A percentile compares a stretch with the other conserved stretches of the same genome.
Conservation (phyloP, 2,888 invertebrate species). For the Platycnemis pennipes region DNA sequence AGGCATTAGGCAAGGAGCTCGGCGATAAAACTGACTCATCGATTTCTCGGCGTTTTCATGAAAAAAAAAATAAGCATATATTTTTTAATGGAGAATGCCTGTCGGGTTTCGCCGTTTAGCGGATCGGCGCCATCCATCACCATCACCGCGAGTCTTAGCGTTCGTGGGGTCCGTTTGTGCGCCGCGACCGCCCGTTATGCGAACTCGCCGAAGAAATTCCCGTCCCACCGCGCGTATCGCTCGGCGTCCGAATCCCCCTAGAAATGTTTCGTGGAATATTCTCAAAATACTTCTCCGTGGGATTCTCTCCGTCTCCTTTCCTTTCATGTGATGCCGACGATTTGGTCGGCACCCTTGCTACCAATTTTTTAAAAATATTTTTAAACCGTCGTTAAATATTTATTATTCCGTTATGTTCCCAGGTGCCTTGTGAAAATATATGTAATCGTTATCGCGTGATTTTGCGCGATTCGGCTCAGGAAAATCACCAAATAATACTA, state of each 20-base stretch:
- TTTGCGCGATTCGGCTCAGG: no score
- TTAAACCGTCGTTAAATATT: background rate
- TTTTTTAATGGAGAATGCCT: background rate
- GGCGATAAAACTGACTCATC: conserved; percentile 33
- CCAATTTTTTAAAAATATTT: background rate
- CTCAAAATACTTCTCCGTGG: background rate
- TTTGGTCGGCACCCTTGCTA: background rate
- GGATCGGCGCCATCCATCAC: background rate
- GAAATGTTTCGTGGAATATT: background rate
- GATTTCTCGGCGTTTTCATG: background rate
- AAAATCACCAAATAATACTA: no score
- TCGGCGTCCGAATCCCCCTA: background rate
- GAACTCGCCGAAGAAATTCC: background rate
- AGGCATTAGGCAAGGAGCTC: background rate
- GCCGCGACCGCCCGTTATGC: background rate
- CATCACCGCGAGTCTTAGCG: background rate
- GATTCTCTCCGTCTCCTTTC: background rate
- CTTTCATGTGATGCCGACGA: background rate
- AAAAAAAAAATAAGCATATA: background rate
- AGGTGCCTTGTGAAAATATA: background rate
- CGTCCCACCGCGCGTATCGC: background rate
- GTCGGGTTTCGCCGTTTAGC: conserved; percentile 17
- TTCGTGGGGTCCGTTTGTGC: background rate
- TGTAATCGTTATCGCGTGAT: background rate
- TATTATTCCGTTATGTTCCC: background rate